Percentiles rank a stretch among this genome's conserved stretches.
phyloP scores from a whole-genome alignment of 2,797 vertebrate species.

The Pelodytes ibericus region DNA sequence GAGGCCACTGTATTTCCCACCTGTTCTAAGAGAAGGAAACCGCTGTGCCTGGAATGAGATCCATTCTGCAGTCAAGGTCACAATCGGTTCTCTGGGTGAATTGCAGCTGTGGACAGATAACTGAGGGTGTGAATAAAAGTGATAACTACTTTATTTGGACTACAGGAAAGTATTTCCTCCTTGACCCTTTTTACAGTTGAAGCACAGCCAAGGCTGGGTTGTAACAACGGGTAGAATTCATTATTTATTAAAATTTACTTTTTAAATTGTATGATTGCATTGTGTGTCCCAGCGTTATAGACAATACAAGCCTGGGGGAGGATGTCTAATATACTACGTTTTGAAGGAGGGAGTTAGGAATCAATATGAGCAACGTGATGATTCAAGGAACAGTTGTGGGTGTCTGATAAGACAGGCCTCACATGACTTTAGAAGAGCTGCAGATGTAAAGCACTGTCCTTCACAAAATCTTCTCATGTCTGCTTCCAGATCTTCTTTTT shows the following conservation, averaged over 20 bases:
- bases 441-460: too few species aligned
- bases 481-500: too few species aligned
- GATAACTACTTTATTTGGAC: slow-evolving; percentile 29
- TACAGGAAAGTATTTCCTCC: slow-evolving; percentile 7
- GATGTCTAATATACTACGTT: too few species aligned
- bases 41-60: slow-evolving; percentile 2
- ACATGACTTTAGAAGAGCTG: too few species aligned
- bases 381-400: too few species aligned
- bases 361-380: too few species aligned
- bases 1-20: slow-evolving; percentile 7
- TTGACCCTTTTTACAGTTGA: slow-evolving; percentile 11
- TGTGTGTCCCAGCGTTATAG: background rate
- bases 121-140: background rate
- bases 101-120: slow-evolving; percentile 16
- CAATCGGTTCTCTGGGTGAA: slow-evolving; percentile 13
- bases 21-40: background rate
- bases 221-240: background rate
- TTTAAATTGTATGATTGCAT: too few species aligned
- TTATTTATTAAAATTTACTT: background rate
- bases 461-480: too few species aligned
- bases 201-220: background rate
- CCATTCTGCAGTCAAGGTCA: slow-evolving; percentile 15
- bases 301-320: background rate
- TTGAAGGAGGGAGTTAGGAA: too few species aligned
- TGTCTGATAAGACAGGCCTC: too few species aligned